phyloP scores from a whole-genome alignment of 1,140 invertebrate genomes.

The Coptotermes formosanus region DNA sequence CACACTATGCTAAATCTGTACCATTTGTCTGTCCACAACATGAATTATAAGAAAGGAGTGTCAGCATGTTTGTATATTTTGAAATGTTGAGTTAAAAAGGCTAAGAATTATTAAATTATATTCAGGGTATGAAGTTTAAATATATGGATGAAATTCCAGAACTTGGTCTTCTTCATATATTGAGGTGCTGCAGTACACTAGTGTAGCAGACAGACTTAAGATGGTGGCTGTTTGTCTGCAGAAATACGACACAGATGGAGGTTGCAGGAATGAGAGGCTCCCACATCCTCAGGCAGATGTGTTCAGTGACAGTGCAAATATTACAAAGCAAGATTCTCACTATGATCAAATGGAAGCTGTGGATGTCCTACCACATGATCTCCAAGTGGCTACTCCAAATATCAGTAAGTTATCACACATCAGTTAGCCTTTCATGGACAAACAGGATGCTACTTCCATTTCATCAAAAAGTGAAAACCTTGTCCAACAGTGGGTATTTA shows the following conservation, averaged over 20 bases:
- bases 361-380: not conserved
- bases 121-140: too few relatives aligned
- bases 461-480: not conserved
- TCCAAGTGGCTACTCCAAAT: not conserved
- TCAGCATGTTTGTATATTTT: too few relatives aligned
- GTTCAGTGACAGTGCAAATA: not conserved
- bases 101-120: too few relatives aligned
- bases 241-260: constrained; percentile 24
- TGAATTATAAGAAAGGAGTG: too few relatives aligned
- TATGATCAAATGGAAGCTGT: not conserved
- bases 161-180: too few relatives aligned
- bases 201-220: too few relatives aligned
- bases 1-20: too few relatives aligned
- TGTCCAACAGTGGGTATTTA: not conserved
- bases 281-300: constrained; percentile 27
- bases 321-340: not conserved
- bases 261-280: constrained; percentile 27
- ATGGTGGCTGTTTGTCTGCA: not conserved
- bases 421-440: not conserved
- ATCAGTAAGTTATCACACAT: not conserved
- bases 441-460: not conserved
- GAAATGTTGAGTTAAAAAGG: too few relatives aligned
- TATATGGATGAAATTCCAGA: too few relatives aligned
- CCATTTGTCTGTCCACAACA: too few relatives aligned
- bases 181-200: not conserved